Percentiles rank a stretch among this genome's conserved stretches.
Conservation (phyloP, 1,140 invertebrate species). For the Drepana arcuata region DNA sequence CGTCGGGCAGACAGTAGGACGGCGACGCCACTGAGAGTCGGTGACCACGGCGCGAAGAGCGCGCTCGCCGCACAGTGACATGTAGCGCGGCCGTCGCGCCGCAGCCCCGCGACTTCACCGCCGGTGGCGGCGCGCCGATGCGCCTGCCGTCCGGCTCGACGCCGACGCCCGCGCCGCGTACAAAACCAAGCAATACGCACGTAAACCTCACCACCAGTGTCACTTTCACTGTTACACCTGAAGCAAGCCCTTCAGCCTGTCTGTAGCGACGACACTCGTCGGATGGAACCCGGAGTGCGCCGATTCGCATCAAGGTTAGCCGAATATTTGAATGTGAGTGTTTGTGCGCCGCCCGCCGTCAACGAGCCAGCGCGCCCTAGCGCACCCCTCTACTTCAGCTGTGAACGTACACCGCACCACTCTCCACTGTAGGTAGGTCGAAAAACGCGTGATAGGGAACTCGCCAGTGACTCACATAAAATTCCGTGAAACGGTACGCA, state of each 20-base stretch:
- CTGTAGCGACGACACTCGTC: slow-evolving; percentile 55
- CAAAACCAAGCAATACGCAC: slow-evolving; percentile 23
- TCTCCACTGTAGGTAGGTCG: slow-evolving; percentile 49
- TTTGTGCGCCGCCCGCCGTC: slow-evolving; percentile 48
- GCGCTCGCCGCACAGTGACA: slow-evolving; percentile 62
- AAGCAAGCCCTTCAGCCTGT: slow-evolving; percentile 57
- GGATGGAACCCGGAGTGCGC: slow-evolving; percentile 67
- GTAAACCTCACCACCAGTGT: slow-evolving; percentile 29
- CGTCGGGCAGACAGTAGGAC: slow-evolving; percentile 64
- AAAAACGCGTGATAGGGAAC: slow-evolving; percentile 33
- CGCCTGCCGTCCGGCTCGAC: slow-evolving; percentile 51
- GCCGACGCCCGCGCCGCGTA: slow-evolving; percentile 27
- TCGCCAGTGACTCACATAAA: slow-evolving; percentile 42
- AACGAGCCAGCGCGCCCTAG: slow-evolving; percentile 37
- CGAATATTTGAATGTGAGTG: slow-evolving; percentile 66
- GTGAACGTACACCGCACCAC: slow-evolving; percentile 44
- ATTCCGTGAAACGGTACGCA: slow-evolving; percentile 17
- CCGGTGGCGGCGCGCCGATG: slow-evolving; percentile 61
- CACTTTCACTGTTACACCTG: slow-evolving; percentile 45
- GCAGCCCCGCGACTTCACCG: slow-evolving; percentile 53
- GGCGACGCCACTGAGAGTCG: slow-evolving; percentile 64
- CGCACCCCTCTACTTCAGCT: slow-evolving; percentile 44
- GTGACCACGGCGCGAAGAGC: slow-evolving; percentile 60
- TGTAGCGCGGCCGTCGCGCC: slow-evolving; percentile 61
- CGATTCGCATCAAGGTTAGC: slow-evolving; percentile 69